A percentile compares a stretch with the other conserved stretches of the same genome.
phyloP scores from a whole-genome alignment of 2,113 vertebrate genomes.

The Pteronura brasiliensis region DNA sequence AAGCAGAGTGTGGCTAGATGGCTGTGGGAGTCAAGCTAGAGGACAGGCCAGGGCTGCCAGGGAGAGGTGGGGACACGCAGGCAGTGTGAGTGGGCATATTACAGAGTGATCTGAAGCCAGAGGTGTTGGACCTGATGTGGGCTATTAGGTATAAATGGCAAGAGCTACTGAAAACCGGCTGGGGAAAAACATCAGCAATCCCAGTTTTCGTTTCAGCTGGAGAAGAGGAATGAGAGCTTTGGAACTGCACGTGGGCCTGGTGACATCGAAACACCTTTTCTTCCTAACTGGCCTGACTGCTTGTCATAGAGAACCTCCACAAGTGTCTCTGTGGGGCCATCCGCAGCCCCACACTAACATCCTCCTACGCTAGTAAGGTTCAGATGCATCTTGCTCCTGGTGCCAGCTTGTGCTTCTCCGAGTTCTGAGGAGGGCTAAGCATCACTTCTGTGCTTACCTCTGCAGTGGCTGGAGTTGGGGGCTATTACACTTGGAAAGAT shows the following conservation, averaged over 20 bases:
- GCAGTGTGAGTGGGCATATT: background rate
- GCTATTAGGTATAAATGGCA: background rate
- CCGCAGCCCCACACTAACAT: background rate
- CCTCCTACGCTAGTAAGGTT: fast-evolving
- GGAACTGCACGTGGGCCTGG: background rate
- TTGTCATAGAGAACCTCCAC: background rate
- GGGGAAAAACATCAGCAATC: background rate
- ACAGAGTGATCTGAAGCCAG: background rate
- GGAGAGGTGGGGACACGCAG: background rate
- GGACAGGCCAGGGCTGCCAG: background rate
- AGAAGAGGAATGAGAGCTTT: background rate
- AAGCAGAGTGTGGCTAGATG: background rate
- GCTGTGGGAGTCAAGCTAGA: background rate
- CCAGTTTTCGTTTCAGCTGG: background rate
- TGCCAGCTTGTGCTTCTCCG: fast-evolving
- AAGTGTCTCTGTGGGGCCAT: fast-evolving
- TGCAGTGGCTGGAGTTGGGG: no score
- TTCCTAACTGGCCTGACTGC: background rate
- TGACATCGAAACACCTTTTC: background rate
- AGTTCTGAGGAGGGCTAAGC: background rate
- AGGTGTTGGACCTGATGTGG: background rate
- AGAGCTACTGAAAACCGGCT: background rate
- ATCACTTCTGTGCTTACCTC: background rate
- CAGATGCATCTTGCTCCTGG: background rate
- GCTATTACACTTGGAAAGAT: background rate